Conservation (phyloP, 1,140 invertebrate genomes). For the Diabrotica virgifera region DNA sequence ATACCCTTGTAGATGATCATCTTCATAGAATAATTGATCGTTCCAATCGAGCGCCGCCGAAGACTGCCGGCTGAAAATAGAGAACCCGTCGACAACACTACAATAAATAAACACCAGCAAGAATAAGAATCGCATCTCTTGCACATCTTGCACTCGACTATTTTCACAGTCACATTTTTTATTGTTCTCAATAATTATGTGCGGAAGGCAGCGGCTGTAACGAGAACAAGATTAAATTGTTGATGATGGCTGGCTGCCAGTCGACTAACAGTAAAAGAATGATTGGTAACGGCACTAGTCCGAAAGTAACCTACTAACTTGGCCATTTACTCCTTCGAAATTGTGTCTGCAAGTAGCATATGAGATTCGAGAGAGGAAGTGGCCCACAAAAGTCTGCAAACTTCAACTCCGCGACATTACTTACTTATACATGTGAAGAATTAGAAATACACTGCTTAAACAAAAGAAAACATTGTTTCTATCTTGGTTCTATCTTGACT, state of each 20-base stretch:
- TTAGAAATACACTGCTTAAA: no score
- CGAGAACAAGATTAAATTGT: constrained; percentile 12
- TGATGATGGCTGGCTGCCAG: background rate
- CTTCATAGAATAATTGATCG: background rate
- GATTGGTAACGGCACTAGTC: constrained; percentile 23
- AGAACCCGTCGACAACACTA: constrained; percentile 1
- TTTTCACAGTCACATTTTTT: constrained; percentile 12
- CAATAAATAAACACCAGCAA: constrained; percentile 11
- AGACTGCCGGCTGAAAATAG: background rate
- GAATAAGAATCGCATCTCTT: constrained; percentile 17
- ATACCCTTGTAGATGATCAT: constrained; percentile 11
- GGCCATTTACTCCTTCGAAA: background rate
- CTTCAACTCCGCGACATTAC: no score
- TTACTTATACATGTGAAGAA: no score
- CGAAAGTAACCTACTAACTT: constrained; percentile 24
- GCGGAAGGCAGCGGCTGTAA: background rate
- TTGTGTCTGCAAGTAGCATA: background rate
- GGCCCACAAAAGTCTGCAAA: no score
- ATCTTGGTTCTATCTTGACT: no score
- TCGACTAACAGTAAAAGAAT: constrained; percentile 26
- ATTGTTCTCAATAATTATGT: background rate
- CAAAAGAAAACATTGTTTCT: no score
- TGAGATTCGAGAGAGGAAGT: no score
- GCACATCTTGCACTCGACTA: constrained; percentile 3
- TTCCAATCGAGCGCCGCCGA: background rate